phyloP scores from a whole-genome alignment of 2,113 vertebrate genomes.

The Heloderma charlesbogerti region DNA sequence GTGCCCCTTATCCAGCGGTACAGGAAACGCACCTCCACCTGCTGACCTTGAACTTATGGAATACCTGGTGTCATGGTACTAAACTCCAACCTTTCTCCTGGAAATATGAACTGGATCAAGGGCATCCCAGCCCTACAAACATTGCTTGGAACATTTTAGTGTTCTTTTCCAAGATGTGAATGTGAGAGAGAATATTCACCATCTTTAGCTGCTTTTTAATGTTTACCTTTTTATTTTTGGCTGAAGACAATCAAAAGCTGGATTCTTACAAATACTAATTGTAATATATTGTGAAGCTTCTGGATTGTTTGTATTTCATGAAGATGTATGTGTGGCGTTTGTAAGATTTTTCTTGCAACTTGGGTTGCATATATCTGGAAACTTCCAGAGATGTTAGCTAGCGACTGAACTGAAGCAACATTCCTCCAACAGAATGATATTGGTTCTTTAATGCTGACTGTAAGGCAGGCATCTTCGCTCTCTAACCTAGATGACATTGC shows the following conservation, averaged over 20 bases:
- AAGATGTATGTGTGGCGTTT: constrained; percentile 39
- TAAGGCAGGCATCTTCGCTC: constrained; percentile 45
- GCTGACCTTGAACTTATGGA: constrained; percentile 68
- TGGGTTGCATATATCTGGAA: constrained; percentile 58
- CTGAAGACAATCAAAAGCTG: constrained; percentile 73
- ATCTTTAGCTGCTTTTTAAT: constrained; percentile 52
- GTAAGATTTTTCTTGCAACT: not conserved
- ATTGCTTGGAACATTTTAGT: constrained; percentile 63
- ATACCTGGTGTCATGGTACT: not conserved
- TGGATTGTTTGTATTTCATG: constrained; percentile 33
- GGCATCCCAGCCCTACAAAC: constrained; percentile 19
- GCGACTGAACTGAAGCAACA: constrained; percentile 16
- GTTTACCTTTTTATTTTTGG: constrained; percentile 58
- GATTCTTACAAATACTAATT: not conserved
- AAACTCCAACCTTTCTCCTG: constrained; percentile 2
- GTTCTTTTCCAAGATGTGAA: constrained; percentile 67
- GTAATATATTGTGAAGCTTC: constrained; percentile 47
- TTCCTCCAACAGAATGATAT: constrained; percentile 51
- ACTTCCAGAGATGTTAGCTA: constrained; percentile 55
- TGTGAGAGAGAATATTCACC: constrained; percentile 60
- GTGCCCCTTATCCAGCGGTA: constrained; percentile 96
- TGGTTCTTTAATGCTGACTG: constrained; percentile 42
- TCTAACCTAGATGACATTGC: constrained; percentile 9
- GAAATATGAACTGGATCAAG: constrained; percentile 21
- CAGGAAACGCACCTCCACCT: constrained; percentile 87